A percentile compares a stretch with the other conserved stretches of the same genome.
These are phyloP conservation scores for Tinea semifulvella DNA, from an alignment of 2,888 invertebrate species.

Conservation along the genomic window DNA sequence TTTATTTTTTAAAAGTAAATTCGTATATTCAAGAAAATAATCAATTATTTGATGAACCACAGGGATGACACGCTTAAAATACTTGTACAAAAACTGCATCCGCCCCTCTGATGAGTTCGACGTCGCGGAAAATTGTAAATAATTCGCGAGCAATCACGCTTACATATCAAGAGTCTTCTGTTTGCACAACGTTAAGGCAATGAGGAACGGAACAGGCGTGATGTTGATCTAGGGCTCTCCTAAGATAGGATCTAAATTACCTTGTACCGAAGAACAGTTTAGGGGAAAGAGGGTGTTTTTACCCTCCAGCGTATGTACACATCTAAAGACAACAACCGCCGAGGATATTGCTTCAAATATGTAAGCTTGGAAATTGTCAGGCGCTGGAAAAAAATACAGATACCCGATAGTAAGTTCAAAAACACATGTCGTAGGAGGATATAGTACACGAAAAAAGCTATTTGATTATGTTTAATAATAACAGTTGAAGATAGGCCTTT, in stretches of 20 bases:
- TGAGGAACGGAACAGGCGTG: constrained; percentile 18
- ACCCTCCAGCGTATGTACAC: constrained; percentile 15
- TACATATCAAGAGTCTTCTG: constrained; percentile 23
- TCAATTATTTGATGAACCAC: neutral
- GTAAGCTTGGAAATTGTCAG: constrained; percentile 8
- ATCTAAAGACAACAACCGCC: constrained; percentile 12
- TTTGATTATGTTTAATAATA: too few relatives aligned
- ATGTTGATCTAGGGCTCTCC: constrained; percentile 23
- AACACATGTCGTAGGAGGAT: too few relatives aligned
- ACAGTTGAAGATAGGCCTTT: too few relatives aligned
- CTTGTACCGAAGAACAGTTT: constrained; percentile 23
- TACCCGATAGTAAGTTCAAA: constrained; percentile 3
- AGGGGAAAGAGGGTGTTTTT: constrained; percentile 19
- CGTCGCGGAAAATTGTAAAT: constrained; percentile 22
- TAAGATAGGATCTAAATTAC: constrained; percentile 28
- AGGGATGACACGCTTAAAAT: too few relatives aligned
- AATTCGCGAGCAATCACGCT: constrained; percentile 26
- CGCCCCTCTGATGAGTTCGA: constrained; percentile 17
- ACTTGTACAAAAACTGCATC: constrained; percentile 1
- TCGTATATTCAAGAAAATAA: neutral
- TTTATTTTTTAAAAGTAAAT: neutral
- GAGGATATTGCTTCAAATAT: constrained; percentile 12
- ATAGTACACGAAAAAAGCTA: too few relatives aligned
- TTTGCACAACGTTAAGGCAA: constrained; percentile 25
- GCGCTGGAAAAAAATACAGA: constrained; percentile 6